Percentiles rank a stretch among this genome's conserved stretches.
These are phyloP conservation scores for Equus przewalskii DNA, from an alignment of 2,113 vertebrate genomes.

Conservation along the genomic window DNA sequence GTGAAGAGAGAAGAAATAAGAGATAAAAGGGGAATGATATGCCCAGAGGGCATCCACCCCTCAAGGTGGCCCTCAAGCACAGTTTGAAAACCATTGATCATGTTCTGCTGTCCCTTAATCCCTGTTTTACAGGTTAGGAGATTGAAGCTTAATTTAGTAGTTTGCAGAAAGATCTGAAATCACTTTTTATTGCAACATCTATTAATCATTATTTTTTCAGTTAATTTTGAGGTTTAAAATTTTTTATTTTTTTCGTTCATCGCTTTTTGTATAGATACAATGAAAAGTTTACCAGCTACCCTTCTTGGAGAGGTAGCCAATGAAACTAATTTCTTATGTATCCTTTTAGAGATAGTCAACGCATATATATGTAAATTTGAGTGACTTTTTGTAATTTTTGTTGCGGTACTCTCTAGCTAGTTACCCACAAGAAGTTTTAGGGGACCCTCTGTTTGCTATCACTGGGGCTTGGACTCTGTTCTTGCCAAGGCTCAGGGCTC, in stretches of 20 bases:
- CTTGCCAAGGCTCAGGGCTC: not conserved
- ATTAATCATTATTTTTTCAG: constrained; percentile 15
- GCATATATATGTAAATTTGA: not conserved
- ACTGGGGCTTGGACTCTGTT: not conserved
- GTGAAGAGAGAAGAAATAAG: constrained; percentile 26
- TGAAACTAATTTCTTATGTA: constrained; percentile 13
- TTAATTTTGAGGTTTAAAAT: constrained; percentile 29
- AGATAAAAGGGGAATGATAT: not conserved
- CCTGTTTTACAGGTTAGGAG: constrained; percentile 22
- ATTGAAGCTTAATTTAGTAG: constrained; percentile 54
- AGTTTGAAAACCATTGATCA: constrained; percentile 2
- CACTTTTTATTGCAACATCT: constrained; percentile 40
- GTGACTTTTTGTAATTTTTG: constrained; percentile 36
- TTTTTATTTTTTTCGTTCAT: not conserved
- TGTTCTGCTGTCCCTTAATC: not conserved
- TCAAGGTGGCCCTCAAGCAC: constrained; percentile 12
- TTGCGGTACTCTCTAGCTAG: not conserved
- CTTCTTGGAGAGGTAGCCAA: constrained; percentile 40
- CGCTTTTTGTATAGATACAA: constrained; percentile 37
- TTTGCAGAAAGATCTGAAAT: constrained; percentile 36
- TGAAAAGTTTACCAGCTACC: constrained; percentile 7
- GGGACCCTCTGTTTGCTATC: not conserved
- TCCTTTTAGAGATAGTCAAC: not conserved
- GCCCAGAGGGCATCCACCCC: not conserved
- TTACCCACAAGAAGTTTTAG: constrained; percentile 19